Percentiles rank a stretch among this genome's conserved stretches.
Conservation (phyloP, 2,888 invertebrate genomes). For the Callyntrura guangdongensis region DNA sequence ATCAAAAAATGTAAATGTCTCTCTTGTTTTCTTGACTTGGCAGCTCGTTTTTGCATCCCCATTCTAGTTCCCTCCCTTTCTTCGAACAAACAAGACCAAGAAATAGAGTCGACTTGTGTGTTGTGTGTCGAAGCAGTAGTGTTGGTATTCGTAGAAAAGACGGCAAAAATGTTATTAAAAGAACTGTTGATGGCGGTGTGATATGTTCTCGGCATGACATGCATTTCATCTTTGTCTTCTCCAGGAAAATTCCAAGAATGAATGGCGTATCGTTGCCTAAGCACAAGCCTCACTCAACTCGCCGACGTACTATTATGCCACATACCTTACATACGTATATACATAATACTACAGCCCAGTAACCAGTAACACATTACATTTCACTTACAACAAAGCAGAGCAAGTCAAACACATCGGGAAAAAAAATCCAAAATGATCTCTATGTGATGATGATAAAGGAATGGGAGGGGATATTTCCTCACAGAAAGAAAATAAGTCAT, state of each 20-base stretch:
- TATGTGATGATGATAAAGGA: slow-evolving; percentile 19
- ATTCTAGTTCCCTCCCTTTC: too few relatives aligned
- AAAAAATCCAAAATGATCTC: slow-evolving; percentile 54
- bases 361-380: neutral
- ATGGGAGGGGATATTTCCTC: slow-evolving; percentile 41
- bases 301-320: too few relatives aligned
- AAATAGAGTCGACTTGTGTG: too few relatives aligned
- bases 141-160: neutral
- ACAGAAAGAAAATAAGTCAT: slow-evolving; percentile 37
- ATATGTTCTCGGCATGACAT: slow-evolving; percentile 64
- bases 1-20: slow-evolving; percentile 19
- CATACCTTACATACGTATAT: neutral
- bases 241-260: slow-evolving; percentile 20
- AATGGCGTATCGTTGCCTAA: slow-evolving; percentile 23
- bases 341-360: neutral
- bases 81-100: neutral
- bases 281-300: too few relatives aligned
- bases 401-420: neutral
- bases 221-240: slow-evolving; percentile 76
- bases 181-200: slow-evolving; percentile 39
- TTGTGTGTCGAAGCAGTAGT: neutral
- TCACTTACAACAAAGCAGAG: neutral
- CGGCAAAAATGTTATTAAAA: slow-evolving; percentile 26
- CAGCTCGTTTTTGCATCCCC: neutral
- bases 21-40: slow-evolving; percentile 35